phyloP scores from a whole-genome alignment of 1,140 invertebrate species.

The Aphaenogaster floridana region DNA sequence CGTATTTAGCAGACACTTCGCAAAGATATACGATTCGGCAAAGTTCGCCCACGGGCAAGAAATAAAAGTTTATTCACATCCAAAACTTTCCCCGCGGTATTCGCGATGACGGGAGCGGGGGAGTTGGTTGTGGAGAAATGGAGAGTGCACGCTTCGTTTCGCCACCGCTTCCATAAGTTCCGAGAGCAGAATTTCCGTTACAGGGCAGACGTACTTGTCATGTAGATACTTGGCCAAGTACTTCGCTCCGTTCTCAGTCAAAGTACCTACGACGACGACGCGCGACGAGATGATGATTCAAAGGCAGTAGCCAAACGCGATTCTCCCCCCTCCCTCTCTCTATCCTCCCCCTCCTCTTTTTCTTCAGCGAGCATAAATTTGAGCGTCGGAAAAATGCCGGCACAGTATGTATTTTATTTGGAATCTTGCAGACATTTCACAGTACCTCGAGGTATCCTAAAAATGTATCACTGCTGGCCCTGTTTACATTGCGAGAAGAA shows the following conservation, averaged over 20 bases:
- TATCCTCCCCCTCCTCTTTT: not conserved
- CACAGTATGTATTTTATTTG: slow-evolving; percentile 26
- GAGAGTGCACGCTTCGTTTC: slow-evolving; percentile 56
- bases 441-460: slow-evolving; percentile 36
- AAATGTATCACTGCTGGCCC: slow-evolving; percentile 13
- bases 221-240: slow-evolving; percentile 72
- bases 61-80: slow-evolving; percentile 73
- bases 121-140: not conserved
- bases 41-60: slow-evolving; percentile 51
- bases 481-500: slow-evolving; percentile 2
- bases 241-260: slow-evolving; percentile 65
- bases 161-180: slow-evolving; percentile 67
- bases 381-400: slow-evolving; percentile 26
- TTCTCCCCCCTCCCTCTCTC: not conserved
- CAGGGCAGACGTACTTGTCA: slow-evolving; percentile 70
- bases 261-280: slow-evolving; percentile 62
- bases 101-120: slow-evolving; percentile 46
- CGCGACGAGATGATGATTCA: slow-evolving; percentile 70
- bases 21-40: slow-evolving; percentile 62
- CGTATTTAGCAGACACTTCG: slow-evolving; percentile 44
- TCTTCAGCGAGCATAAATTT: slow-evolving; percentile 16
- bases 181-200: slow-evolving; percentile 60
- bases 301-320: slow-evolving; percentile 35
- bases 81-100: slow-evolving; percentile 65
- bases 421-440: slow-evolving; percentile 41